phyloP scores from a whole-genome alignment of 2,797 vertebrate species.

The Betta splendens region DNA sequence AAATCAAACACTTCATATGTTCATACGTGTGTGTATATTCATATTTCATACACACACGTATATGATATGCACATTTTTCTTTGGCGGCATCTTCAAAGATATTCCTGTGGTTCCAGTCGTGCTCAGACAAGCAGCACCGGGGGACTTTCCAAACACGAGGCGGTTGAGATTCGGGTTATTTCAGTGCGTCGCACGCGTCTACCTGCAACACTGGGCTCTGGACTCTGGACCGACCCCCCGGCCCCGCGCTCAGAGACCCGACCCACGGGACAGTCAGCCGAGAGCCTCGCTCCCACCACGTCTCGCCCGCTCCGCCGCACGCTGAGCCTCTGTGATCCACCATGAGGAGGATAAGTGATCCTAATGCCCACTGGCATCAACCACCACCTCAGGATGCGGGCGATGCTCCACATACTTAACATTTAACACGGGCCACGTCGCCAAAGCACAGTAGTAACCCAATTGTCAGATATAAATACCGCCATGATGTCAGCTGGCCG shows the following conservation, averaged over 20 bases:
- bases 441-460: conserved; percentile 40
- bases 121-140: background rate
- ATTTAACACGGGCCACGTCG: conserved; percentile 4
- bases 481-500: conserved; percentile 36
- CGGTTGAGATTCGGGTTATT: background rate
- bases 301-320: conserved; percentile 18
- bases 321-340: conserved; percentile 41
- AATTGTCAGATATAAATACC: conserved; percentile 47
- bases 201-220: no score
- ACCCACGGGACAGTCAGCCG: conserved; percentile 50
- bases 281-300: conserved; percentile 20
- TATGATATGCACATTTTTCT: background rate
- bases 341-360: conserved; percentile 47
- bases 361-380: conserved; percentile 43
- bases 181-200: conserved; percentile 8
- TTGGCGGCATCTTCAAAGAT: background rate
- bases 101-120: conserved; percentile 5
- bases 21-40: no score
- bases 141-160: background rate
- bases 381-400: conserved; percentile 13
- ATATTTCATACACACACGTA: no score
- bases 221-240: no score
- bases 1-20: no score
- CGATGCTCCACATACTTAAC: conserved; percentile 29
- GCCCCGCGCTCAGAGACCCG: conserved; percentile 49